Evolutionary conservation across 2,888 invertebrate species (phyloP), one percentile per base, ranked within the genome.

Genomic region (Mythimna loreyi): DNA sequence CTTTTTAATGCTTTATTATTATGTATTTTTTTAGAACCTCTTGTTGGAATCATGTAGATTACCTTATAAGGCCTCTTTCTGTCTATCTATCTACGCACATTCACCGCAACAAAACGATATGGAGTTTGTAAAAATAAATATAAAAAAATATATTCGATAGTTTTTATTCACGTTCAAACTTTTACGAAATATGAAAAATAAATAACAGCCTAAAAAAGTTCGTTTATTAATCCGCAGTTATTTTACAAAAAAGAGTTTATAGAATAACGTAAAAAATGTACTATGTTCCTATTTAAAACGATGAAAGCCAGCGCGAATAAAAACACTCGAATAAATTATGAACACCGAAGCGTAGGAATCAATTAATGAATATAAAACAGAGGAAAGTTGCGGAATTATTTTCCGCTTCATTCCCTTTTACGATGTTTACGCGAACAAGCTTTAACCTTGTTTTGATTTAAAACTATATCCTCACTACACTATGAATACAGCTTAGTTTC

Each of bases 281-380:
- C 62, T 33, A 52, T 30, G 23, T 47, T 57, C 19, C 49, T 30
- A 43, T 50, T 57, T 36, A 43, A 57, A 75, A 53, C 28, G 30
- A 19, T 25, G 49, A 21, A 63, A 62, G 33, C 59, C 40, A 23
- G 59, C 33, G 52, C 58, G 50, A 67, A 78, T 63, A 62, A 65
- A 65, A 78, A 67, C 58, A 58, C 25, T 55, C 21, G 56, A 72
- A 75, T 67, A 63, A 66, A 66, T 72, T 59, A 66, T 59, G 62
- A 62, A 63, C 52, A 49, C 47, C 47, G 62, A 60, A 67, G 59
- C 67, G 62, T 72, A 59, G 62, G 72, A 72, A 76, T 72, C 75
- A 78, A 67, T 78, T 78, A 78, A 73, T 76, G 73, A 58, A 67
- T 49, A 73, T 72, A 67, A 62, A 78, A 36, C 55, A 52, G 59